phyloP scores from a whole-genome alignment of 2,113 vertebrate species.

The Colaptes auratus region DNA sequence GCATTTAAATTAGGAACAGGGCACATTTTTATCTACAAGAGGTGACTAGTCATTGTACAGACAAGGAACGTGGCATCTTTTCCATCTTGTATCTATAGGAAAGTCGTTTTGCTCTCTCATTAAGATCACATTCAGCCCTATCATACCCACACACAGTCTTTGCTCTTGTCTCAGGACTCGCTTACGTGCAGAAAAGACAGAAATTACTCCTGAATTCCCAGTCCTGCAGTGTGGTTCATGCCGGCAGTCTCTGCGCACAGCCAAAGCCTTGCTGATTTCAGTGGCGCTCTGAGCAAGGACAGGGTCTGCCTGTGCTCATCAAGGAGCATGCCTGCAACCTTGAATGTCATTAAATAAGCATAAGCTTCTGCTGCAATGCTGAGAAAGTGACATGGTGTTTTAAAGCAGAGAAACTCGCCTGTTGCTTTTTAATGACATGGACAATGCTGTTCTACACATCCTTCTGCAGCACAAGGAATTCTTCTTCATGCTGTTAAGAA shows the following conservation, averaged over 20 bases:
- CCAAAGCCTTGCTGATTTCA: not conserved
- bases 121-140: not conserved
- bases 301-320: not conserved
- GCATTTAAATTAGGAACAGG: constrained; percentile 24
- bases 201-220: not conserved
- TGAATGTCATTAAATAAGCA: constrained; percentile 50
- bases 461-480: not conserved
- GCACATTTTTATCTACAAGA: not conserved
- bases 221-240: not conserved
- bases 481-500: not conserved
- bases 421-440: not conserved
- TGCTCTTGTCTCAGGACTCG: not conserved
- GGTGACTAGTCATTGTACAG: not conserved
- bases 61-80: not conserved
- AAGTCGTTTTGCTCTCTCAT: not conserved
- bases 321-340: constrained; percentile 16
- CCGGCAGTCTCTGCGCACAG: not conserved
- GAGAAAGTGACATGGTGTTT: constrained; percentile 11
- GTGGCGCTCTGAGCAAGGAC: not conserved
- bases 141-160: not conserved
- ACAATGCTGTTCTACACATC: not conserved
- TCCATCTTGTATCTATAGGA: not conserved
- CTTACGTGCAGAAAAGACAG: not conserved
- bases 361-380: constrained; percentile 59
- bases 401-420: not conserved